Conservation (phyloP, 2,797 vertebrate species). For the Mareca penelope region DNA sequence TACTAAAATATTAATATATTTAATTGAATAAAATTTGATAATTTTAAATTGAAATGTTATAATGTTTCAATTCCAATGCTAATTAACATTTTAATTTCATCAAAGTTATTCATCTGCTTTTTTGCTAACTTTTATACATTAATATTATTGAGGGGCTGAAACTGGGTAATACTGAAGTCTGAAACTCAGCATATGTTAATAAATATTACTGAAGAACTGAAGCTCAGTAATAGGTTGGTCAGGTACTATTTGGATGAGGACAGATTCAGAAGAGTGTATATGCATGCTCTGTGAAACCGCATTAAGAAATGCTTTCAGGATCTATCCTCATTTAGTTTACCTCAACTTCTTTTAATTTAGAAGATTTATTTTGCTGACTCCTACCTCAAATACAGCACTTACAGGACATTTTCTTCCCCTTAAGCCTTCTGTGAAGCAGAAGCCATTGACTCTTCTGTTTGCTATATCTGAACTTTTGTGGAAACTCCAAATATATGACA, state of each 20-base stretch:
- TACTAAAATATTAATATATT: not conserved
- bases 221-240: not conserved
- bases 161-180: not conserved
- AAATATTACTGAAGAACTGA: not conserved
- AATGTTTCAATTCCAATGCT: not conserved
- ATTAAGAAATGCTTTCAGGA: not conserved
- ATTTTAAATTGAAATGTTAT: not conserved
- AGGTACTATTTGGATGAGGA: not conserved
- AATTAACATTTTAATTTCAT: not conserved
- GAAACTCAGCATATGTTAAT: not conserved
- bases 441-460: not conserved
- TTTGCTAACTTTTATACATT: not conserved
- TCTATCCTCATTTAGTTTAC: not conserved
- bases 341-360: not conserved
- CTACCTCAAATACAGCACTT: not conserved
- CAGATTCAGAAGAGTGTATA: not conserved
- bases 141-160: not conserved
- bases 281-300: not conserved
- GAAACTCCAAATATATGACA: not conserved
- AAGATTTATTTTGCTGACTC: not conserved
- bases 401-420: not conserved
- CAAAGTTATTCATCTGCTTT: not conserved
- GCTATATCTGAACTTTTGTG: not conserved
- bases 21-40: not conserved
- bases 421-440: not conserved